phyloP scores from a whole-genome alignment of 1,140 invertebrate genomes.

The Euschistus heros region DNA sequence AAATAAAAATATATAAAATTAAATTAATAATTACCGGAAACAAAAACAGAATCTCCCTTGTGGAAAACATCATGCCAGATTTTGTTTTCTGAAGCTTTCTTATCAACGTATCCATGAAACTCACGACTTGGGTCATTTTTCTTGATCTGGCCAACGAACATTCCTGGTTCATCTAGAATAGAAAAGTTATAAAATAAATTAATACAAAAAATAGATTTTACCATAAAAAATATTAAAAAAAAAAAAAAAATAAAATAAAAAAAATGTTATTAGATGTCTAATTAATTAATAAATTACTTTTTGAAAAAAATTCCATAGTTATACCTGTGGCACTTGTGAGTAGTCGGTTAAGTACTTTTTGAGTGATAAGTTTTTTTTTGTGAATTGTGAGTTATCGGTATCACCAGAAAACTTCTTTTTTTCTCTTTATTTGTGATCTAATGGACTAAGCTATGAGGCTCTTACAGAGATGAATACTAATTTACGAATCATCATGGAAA shows the following conservation, averaged over 20 bases:
- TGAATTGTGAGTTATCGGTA: too few relatives aligned
- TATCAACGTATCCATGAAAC: constrained; percentile 52
- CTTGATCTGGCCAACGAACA: constrained; percentile 63
- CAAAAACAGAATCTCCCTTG: constrained; percentile 58
- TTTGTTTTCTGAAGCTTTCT: constrained; percentile 57
- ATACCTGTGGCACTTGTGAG: too few relatives aligned
- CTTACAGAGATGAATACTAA: too few relatives aligned
- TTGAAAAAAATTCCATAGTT: too few relatives aligned
- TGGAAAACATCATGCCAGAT: constrained; percentile 54
- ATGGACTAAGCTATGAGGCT: too few relatives aligned
- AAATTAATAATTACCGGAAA: constrained; percentile 43
- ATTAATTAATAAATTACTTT: too few relatives aligned
- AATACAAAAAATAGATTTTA: background rate
- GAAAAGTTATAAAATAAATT: background rate
- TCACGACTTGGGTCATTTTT: constrained; percentile 40
- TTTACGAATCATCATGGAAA: too few relatives aligned
- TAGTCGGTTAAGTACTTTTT: too few relatives aligned
- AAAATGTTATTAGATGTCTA: background rate
- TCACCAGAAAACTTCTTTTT: too few relatives aligned
- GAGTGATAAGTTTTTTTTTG: too few relatives aligned
- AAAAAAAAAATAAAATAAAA: constrained; percentile 3
- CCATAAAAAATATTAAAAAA: background rate
- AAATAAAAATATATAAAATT: background rate
- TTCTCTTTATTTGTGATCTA: too few relatives aligned
- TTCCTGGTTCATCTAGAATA: constrained; percentile 54